phyloP scores from a whole-genome alignment of 1,140 invertebrate genomes.

The Polypedilum vanderplanki region DNA sequence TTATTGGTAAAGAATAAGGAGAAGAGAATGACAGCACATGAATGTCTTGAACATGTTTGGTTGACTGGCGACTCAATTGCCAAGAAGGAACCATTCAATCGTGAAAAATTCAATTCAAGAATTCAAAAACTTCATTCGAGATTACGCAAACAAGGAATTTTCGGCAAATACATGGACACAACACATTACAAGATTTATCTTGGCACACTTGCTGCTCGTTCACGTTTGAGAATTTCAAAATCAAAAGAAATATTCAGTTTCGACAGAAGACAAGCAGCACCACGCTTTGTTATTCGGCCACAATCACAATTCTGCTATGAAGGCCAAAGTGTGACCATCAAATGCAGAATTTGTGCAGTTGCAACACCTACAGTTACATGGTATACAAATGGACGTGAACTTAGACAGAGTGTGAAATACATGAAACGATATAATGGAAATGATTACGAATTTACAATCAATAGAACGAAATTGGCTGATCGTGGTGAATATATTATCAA shows the following conservation, averaged over 20 bases:
- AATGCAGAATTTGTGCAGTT: slow-evolving; percentile 90
- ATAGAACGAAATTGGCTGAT: slow-evolving; percentile 88
- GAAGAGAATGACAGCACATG: slow-evolving; percentile 96
- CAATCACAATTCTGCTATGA: slow-evolving; percentile 92
- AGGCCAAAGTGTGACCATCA: slow-evolving; percentile 95
- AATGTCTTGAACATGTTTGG: slow-evolving; percentile 94
- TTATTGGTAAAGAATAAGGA: slow-evolving; percentile 91
- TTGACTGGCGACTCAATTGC: slow-evolving; percentile 62
- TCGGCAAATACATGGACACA: slow-evolving; percentile 1
- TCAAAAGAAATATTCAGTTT: slow-evolving; percentile 47
- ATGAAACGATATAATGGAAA: slow-evolving; percentile 97
- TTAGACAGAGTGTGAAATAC: slow-evolving; percentile 97
- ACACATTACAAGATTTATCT: slow-evolving; percentile 21
- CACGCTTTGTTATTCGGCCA: slow-evolving; percentile 94
- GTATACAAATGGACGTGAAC: slow-evolving; percentile 86
- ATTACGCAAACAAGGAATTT: slow-evolving; percentile 24
- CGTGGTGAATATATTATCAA: slow-evolving; percentile 95
- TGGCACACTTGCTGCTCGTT: slow-evolving; percentile 1
- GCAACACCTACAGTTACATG: slow-evolving; percentile 92
- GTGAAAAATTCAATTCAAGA: slow-evolving; percentile 3
- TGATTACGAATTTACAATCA: slow-evolving; percentile 96
- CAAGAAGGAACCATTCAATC: slow-evolving; percentile 19
- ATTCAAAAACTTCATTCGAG: slow-evolving; percentile 4
- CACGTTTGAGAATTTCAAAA: not conserved
- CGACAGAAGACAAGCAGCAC: slow-evolving; percentile 93